Evolutionary conservation across 2,888 invertebrate species (phyloP).

Genomic region (Dermolepida albohirtum): DNA sequence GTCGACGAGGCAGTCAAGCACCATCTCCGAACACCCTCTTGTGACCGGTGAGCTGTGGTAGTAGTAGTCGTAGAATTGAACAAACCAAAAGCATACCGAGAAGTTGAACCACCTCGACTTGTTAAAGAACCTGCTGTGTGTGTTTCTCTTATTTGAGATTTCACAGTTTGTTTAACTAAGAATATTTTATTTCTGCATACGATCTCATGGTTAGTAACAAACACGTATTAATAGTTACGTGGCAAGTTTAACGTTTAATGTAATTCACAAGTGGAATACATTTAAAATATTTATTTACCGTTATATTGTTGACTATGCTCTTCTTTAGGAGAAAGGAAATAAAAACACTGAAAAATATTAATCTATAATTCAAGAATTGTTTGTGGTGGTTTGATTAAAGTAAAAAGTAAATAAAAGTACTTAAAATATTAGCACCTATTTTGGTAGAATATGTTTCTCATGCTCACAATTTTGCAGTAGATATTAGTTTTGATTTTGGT

Average conservation of each 20-base stretch:
- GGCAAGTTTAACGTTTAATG: conserved; percentile 15
- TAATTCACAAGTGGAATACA: too few species aligned
- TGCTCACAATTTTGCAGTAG: too few species aligned
- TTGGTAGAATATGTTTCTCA: too few species aligned
- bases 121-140: conserved; percentile 17
- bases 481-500: too few species aligned
- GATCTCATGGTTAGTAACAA: not conserved
- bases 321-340: too few species aligned
- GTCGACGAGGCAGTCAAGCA: conserved; percentile 48
- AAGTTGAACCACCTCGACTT: conserved; percentile 15
- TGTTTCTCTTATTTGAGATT: conserved; percentile 32
- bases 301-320: too few species aligned
- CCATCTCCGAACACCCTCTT: conserved; percentile 43
- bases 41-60: conserved; percentile 30
- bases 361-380: too few species aligned
- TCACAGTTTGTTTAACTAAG: conserved; percentile 16
- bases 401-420: too few species aligned
- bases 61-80: conserved; percentile 27
- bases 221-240: not conserved
- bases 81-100: conserved; percentile 15
- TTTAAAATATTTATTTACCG: too few species aligned
- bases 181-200: conserved; percentile 7
- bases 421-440: too few species aligned
- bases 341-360: too few species aligned
- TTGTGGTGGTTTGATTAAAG: too few species aligned